These are phyloP conservation scores for Urocolius indicus DNA, from an alignment of 2,113 vertebrate genomes.

Conservation along the genomic window DNA sequence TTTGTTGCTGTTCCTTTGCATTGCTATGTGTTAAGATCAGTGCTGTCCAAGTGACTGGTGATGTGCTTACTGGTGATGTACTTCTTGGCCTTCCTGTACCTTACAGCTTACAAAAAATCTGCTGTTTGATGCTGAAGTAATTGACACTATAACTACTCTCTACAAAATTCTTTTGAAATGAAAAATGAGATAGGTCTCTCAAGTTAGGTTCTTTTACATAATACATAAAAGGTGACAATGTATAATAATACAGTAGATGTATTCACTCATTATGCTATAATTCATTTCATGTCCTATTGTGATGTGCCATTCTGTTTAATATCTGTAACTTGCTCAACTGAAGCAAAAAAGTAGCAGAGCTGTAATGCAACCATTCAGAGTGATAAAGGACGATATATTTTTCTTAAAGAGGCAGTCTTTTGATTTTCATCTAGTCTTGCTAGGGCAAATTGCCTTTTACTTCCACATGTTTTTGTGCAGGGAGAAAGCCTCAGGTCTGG, in stretches of 20 bases:
- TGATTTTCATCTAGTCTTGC: background rate
- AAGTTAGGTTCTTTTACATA: slow-evolving; percentile 10
- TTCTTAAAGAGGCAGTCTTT: background rate
- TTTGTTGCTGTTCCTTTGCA: background rate
- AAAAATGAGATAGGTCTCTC: slow-evolving; percentile 1
- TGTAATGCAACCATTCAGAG: background rate
- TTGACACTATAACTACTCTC: background rate
- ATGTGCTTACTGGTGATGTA: background rate
- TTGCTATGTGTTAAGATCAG: background rate
- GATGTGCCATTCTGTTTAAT: slow-evolving; percentile 26
- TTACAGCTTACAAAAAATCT: background rate
- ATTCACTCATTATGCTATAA: slow-evolving; percentile 10
- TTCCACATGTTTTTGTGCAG: background rate
- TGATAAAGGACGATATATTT: background rate
- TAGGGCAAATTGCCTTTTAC: background rate
- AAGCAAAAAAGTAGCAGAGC: slow-evolving; percentile 13
- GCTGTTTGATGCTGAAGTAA: background rate
- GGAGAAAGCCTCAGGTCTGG: background rate
- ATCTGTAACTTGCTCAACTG: slow-evolving; percentile 6
- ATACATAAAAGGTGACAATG: background rate
- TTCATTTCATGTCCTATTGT: slow-evolving; percentile 21
- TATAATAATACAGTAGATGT: background rate
- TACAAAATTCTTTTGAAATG: slow-evolving; percentile 4
- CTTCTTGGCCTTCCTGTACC: background rate
- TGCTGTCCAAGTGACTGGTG: background rate